A percentile compares a stretch with the other conserved stretches of the same genome.
phyloP scores from a whole-genome alignment of 2,113 vertebrate species.

The zebrafish (Danio rerio) region GRCz12tu NC_133180.1:46901001-46901500 shows the following conservation, averaged over 20 bases:
- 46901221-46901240: constrained; percentile 67
- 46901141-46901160: constrained; percentile 74
- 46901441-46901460: too few relatives aligned
- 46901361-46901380: too few relatives aligned
- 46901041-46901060: constrained; percentile 9
- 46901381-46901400: too few relatives aligned
- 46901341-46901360: background rate
- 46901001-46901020: background rate
- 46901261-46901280: constrained; percentile 88
- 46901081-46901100: background rate
- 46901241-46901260: constrained; percentile 75
- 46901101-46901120: background rate
- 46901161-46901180: constrained; percentile 92
- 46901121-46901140: background rate
- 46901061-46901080: background rate
- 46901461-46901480: too few relatives aligned
- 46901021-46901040: background rate
- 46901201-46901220: constrained; percentile 72
- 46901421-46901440: too few relatives aligned
- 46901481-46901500: too few relatives aligned
- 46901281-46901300: constrained; percentile 92
- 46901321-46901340: background rate
- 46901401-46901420: too few relatives aligned
- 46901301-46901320: constrained; percentile 29
- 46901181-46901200: constrained; percentile 66